These are phyloP conservation scores for Orycteropus afer DNA, from an alignment of 2,113 vertebrate genomes.

Conservation along the genomic window DNA sequence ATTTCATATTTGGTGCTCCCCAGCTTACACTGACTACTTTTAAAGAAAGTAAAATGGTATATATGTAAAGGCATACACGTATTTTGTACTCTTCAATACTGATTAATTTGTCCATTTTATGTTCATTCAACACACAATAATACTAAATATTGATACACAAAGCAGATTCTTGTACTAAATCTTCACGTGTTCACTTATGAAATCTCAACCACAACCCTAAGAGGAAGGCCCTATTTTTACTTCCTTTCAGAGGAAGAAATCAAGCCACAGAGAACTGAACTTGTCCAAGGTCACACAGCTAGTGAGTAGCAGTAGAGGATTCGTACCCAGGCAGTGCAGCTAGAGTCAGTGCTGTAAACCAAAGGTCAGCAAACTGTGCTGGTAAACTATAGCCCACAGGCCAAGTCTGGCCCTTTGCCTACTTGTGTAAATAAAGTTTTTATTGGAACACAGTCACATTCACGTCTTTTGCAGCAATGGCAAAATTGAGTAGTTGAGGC, in stretches of 20 bases:
- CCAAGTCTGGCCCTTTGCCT: background rate
- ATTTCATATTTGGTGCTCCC: background rate
- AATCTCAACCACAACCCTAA: background rate
- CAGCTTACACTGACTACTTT: background rate
- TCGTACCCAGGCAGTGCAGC: background rate
- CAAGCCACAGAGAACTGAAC: background rate
- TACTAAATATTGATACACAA: background rate
- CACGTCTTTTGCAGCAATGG: background rate
- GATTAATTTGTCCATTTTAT: background rate
- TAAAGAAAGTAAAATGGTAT: slow-evolving; percentile 19
- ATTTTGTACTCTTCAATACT: background rate
- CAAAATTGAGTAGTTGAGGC: background rate
- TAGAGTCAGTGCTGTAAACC: background rate
- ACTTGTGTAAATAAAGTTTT: slow-evolving; percentile 13
- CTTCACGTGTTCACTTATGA: background rate
- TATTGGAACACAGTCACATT: background rate
- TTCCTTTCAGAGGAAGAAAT: background rate
- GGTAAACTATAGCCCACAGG: background rate
- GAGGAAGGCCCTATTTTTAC: background rate
- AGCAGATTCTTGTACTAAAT: background rate
- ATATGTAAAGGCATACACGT: slow-evolving; percentile 13
- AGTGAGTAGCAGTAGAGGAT: background rate
- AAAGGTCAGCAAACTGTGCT: background rate
- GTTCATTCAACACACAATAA: background rate
- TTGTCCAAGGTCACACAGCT: background rate